A percentile compares a stretch with the other conserved stretches of the same genome.
These are phyloP conservation scores for Lophotis ruficrista DNA, from an alignment of 2,113 vertebrate species.

Conservation along the genomic window DNA sequence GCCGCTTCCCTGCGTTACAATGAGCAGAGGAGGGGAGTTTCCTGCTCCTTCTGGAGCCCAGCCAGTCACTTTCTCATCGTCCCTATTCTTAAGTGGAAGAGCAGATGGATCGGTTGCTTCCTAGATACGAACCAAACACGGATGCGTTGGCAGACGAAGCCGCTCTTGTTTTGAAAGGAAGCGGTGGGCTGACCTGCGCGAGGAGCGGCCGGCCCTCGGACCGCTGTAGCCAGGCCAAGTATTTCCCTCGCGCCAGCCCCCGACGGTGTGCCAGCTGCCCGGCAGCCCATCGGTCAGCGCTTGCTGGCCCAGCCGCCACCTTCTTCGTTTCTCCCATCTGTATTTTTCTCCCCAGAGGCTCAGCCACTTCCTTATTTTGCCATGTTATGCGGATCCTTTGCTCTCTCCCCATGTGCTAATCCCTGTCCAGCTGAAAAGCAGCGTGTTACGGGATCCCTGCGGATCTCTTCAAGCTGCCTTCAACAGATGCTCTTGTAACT, in stretches of 20 bases:
- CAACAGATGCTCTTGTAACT: neutral
- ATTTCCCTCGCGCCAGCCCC: neutral
- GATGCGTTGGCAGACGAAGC: neutral
- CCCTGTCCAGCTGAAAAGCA: neutral
- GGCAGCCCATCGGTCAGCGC: accelerated
- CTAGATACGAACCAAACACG: slow-evolving; percentile 47
- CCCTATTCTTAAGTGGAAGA: slow-evolving; percentile 53
- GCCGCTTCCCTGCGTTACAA: neutral
- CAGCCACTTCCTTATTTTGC: neutral
- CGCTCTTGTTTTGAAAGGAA: slow-evolving; percentile 47
- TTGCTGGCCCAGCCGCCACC: neutral
- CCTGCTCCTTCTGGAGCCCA: slow-evolving; percentile 33
- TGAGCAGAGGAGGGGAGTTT: slow-evolving; percentile 18
- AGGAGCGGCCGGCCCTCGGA: neutral
- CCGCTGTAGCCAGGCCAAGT: accelerated
- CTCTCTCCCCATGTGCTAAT: neutral
- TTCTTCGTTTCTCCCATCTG: neutral
- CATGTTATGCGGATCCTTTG: accelerated
- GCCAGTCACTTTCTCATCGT: slow-evolving; percentile 54
- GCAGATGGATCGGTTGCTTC: slow-evolving; percentile 64
- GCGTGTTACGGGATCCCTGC: neutral
- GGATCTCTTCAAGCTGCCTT: neutral
- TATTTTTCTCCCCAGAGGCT: neutral
- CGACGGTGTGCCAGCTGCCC: accelerated
- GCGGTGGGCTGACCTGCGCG: neutral